Evolutionary conservation across 2,113 vertebrate species (phyloP).

Genomic region (Zapus hudsonius): DNA sequence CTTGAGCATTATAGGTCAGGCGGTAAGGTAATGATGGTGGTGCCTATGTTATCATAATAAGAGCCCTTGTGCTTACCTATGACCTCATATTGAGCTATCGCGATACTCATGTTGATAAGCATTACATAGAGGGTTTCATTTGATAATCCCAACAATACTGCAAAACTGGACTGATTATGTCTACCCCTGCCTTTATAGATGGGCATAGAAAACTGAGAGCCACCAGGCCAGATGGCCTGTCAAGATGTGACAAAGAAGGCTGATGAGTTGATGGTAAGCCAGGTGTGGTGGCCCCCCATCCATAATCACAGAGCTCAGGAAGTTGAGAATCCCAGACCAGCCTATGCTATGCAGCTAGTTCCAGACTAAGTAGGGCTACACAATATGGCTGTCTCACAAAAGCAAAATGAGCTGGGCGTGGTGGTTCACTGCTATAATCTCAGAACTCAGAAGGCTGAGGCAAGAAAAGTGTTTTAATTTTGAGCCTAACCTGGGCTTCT

Average conservation of each 20-base stretch:
- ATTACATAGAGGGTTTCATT: neutral
- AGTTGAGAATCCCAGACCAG: too few relatives aligned
- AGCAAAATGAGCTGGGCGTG: too few relatives aligned
- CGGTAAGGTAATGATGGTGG: neutral
- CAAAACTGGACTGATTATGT: neutral
- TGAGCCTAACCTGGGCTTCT: too few relatives aligned
- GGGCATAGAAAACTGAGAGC: neutral
- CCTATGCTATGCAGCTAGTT: too few relatives aligned
- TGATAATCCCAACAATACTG: neutral
- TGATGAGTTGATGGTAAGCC: neutral
- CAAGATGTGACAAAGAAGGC: neutral
- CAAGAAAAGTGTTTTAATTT: too few relatives aligned
- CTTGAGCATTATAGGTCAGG: neutral
- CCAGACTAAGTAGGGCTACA: too few relatives aligned
- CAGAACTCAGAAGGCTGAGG: too few relatives aligned
- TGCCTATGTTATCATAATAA: neutral
- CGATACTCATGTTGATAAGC: neutral
- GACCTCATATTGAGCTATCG: neutral
- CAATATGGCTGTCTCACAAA: too few relatives aligned
- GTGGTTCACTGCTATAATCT: too few relatives aligned
- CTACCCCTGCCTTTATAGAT: neutral
- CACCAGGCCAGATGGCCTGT: neutral
- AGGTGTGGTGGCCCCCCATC: too few relatives aligned
- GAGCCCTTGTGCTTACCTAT: neutral
- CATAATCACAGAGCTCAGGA: too few relatives aligned